Evolutionary conservation across 2,797 vertebrate genomes (phyloP).

Genomic region (Antrozous pallidus): DNA sequence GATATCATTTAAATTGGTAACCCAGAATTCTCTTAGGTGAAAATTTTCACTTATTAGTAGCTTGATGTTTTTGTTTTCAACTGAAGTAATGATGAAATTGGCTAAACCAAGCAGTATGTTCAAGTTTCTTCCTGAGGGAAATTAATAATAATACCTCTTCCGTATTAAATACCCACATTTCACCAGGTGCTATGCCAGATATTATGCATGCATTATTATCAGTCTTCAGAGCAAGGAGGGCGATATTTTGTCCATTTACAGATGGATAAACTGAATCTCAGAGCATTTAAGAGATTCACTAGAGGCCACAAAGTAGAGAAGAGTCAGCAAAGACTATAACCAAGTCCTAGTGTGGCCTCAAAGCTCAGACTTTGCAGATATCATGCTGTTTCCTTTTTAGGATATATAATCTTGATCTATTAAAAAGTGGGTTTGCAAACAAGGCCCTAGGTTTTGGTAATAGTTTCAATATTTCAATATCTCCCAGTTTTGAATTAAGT

Average conservation of each 20-base stretch:
- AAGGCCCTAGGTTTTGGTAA: neutral
- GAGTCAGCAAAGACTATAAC: neutral
- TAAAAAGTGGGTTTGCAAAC: neutral
- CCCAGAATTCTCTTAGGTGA: constrained; percentile 38
- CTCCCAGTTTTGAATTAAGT: neutral
- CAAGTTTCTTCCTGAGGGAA: neutral
- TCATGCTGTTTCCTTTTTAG: neutral
- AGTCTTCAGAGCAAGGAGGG: neutral
- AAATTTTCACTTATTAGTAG: neutral
- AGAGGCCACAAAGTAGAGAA: neutral
- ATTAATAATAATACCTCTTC: neutral
- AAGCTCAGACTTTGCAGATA: neutral
- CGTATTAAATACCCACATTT: neutral
- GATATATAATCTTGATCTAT: neutral
- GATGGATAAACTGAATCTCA: neutral
- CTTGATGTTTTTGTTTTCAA: constrained; percentile 26
- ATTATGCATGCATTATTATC: neutral
- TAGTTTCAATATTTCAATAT: neutral
- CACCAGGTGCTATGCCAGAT: neutral
- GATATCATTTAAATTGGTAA: neutral
- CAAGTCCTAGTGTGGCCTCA: neutral
- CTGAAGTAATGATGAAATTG: neutral
- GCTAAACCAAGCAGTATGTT: neutral
- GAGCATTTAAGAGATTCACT: neutral
- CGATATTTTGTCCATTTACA: neutral